Percentiles rank a stretch among this genome's conserved stretches.
These are phyloP conservation scores for Pyralis farinalis DNA, from an alignment of 2,888 invertebrate species.

Conservation along the genomic window DNA sequence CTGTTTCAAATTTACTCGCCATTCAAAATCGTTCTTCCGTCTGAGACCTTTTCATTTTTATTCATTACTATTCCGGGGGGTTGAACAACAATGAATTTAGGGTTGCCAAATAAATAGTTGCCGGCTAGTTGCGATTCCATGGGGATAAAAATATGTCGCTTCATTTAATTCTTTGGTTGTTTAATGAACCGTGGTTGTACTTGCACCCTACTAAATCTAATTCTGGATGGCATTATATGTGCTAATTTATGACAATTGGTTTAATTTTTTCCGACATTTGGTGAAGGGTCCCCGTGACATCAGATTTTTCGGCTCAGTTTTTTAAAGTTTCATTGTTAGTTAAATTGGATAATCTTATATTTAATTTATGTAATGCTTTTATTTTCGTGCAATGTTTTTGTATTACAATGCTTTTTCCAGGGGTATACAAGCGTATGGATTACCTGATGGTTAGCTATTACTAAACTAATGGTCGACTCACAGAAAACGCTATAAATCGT, in stretches of 20 bases:
- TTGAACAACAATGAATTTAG: slow-evolving; percentile 24
- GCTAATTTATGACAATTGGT: slow-evolving; percentile 32
- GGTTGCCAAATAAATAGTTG: slow-evolving; percentile 31
- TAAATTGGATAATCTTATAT: too few species aligned
- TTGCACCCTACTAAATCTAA: slow-evolving; percentile 58
- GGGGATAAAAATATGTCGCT: slow-evolving; percentile 26
- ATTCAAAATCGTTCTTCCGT: slow-evolving; percentile 68
- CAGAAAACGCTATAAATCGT: too few species aligned
- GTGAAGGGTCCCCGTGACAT: slow-evolving; percentile 1
- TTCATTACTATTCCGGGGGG: slow-evolving; percentile 47
- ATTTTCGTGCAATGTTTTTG: too few species aligned
- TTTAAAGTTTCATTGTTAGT: slow-evolving; percentile 1
- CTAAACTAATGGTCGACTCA: too few species aligned
- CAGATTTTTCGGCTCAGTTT: slow-evolving; percentile 4
- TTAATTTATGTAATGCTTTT: too few species aligned
- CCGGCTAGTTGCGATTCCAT: slow-evolving; percentile 24
- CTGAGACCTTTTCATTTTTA: slow-evolving; percentile 59
- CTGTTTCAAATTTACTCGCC: slow-evolving; percentile 60
- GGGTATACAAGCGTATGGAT: too few species aligned
- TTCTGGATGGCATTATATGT: slow-evolving; percentile 29
- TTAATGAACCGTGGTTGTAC: slow-evolving; percentile 75
- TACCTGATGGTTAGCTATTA: too few species aligned
- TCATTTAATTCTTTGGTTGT: slow-evolving; percentile 10
- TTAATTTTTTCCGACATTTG: slow-evolving; percentile 12
- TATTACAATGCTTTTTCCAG: too few species aligned